These are phyloP conservation scores for Chiridota heheva DNA, from an alignment of 35 echinoderm and acorn worm species.

Conservation along the genomic window DNA sequence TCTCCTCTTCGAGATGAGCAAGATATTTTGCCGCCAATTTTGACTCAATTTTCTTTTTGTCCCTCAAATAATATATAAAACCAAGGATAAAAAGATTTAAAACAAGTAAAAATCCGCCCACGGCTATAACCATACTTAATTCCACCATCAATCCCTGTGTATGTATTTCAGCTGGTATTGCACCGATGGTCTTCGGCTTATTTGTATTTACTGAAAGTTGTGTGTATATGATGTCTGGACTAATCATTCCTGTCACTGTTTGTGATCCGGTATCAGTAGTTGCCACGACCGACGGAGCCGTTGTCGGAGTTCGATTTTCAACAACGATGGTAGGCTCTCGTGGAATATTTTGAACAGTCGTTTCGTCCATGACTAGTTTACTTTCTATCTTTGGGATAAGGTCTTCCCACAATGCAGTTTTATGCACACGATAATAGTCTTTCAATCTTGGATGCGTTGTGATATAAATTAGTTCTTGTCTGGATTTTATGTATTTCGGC, in stretches of 20 bases:
- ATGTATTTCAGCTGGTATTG: neutral
- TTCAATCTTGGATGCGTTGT: slow-evolving; percentile 46
- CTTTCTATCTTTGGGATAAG: slow-evolving; percentile 59
- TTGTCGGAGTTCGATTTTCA: neutral
- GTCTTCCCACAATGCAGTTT: slow-evolving; percentile 84
- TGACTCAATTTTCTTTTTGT: slow-evolving; percentile 74
- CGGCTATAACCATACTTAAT: slow-evolving; percentile 78
- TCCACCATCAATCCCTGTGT: slow-evolving; percentile 55
- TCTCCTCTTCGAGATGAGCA: slow-evolving; percentile 60
- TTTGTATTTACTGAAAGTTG: neutral
- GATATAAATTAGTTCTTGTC: slow-evolving; percentile 66
- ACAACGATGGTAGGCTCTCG: neutral
- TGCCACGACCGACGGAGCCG: too few relatives aligned
- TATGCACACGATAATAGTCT: slow-evolving; percentile 85
- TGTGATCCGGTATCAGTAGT: too few relatives aligned
- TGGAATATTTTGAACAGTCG: too few relatives aligned
- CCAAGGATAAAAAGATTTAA: slow-evolving; percentile 74
- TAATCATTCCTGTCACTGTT: neutral
- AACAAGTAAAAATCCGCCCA: slow-evolving; percentile 73
- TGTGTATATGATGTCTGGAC: neutral
- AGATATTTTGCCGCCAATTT: slow-evolving; percentile 84
- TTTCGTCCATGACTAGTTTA: slow-evolving; percentile 28
- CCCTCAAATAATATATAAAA: slow-evolving; percentile 74
- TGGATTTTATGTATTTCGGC: slow-evolving; percentile 37
- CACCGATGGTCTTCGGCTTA: neutral